phyloP scores from a whole-genome alignment of 2,113 vertebrate genomes.

The Phycodurus eques region DNA sequence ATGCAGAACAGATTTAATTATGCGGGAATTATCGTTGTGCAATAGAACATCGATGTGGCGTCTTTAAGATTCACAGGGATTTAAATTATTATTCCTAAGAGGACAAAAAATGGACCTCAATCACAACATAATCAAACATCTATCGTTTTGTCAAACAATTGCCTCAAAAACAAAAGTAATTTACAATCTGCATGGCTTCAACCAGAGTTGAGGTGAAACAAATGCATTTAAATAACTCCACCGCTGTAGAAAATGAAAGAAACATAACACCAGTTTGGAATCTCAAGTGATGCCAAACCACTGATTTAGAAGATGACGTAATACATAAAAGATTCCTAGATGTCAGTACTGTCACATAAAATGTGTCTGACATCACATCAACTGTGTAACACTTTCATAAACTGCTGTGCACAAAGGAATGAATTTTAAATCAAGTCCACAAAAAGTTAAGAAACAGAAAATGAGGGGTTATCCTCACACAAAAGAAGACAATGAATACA shows the following conservation, averaged over 20 bases:
- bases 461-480: conserved; percentile 51
- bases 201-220: background rate
- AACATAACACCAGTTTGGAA: background rate
- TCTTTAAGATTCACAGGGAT: background rate
- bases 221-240: background rate
- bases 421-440: conserved; percentile 30
- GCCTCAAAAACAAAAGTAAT: background rate
- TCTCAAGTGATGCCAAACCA: background rate
- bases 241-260: background rate
- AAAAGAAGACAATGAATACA: conserved; percentile 52
- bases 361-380: conserved; percentile 12
- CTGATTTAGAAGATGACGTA: background rate
- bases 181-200: background rate
- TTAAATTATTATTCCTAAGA: background rate
- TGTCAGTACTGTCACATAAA: conserved; percentile 17
- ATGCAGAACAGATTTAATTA: background rate
- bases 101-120: background rate
- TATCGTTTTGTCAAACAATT: background rate
- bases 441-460: conserved; percentile 35
- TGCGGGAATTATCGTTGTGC: background rate
- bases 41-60: background rate
- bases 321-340: conserved; percentile 12
- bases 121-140: background rate
- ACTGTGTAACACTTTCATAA: conserved; percentile 29
- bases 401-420: conserved; percentile 33